Conservation (phyloP, 2,888 invertebrate species). For the Alloscopus bannaensis region DNA sequence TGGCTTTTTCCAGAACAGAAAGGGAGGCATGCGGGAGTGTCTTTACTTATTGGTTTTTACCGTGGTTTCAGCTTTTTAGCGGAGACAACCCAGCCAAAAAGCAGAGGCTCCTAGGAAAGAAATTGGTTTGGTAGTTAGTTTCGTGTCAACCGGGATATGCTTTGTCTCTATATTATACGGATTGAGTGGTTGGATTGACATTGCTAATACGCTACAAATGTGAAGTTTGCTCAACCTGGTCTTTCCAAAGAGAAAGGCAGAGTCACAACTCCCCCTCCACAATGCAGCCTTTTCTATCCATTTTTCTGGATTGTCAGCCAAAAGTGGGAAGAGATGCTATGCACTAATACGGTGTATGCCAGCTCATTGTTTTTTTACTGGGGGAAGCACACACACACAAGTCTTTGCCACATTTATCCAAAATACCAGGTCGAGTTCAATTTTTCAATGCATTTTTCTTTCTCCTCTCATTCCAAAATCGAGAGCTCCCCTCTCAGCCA, state of each 20-base stretch:
- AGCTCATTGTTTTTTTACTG: constrained; percentile 46
- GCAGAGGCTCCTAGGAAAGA: background rate
- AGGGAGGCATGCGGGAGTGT: constrained; percentile 16
- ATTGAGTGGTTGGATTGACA: constrained; percentile 59
- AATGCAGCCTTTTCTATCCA: background rate
- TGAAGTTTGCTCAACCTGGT: constrained; percentile 46
- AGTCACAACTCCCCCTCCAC: background rate
- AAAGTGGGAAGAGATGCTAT: constrained; percentile 6
- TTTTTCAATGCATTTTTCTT: constrained; percentile 69
- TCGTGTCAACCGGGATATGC: constrained; percentile 11
- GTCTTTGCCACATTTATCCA: constrained; percentile 53
- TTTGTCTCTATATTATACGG: constrained; percentile 29
- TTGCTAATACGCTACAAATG: constrained; percentile 57
- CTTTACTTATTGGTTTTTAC: constrained; percentile 23
- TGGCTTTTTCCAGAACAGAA: constrained; percentile 32
- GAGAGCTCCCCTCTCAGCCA: too few species aligned
- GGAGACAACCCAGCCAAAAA: too few species aligned
- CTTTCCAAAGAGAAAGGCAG: background rate
- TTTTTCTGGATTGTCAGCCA: constrained; percentile 22
- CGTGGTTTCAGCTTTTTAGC: constrained; percentile 14
- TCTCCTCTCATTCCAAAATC: background rate
- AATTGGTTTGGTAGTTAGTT: background rate
- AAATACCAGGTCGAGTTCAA: constrained; percentile 68
- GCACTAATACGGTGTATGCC: constrained; percentile 26
- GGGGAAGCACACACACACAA: background rate